phyloP scores from a whole-genome alignment of 2,797 vertebrate species.

The Pseudocheirus occidentalis region DNA sequence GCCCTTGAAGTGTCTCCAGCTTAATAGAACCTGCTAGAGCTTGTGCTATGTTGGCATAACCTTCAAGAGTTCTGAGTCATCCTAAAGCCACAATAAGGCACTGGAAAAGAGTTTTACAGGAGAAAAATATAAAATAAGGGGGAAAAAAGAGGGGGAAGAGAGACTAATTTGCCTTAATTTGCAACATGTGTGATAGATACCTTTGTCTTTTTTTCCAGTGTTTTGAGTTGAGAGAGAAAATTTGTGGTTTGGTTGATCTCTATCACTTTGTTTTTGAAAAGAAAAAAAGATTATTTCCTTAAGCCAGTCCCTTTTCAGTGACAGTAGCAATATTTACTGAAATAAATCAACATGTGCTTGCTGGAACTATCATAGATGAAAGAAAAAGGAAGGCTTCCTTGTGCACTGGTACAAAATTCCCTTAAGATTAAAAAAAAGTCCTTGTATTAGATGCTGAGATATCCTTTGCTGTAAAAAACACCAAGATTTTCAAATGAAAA shows the following conservation, averaged over 20 bases:
- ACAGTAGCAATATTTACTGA: conserved; percentile 24
- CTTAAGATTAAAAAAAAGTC: neutral
- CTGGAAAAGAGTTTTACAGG: neutral
- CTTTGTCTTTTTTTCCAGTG: neutral
- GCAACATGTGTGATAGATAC: neutral
- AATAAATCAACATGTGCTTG: neutral
- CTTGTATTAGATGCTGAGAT: neutral
- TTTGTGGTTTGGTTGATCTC: neutral
- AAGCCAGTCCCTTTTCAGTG: conserved; percentile 9
- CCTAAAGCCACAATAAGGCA: neutral
- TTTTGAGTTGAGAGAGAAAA: neutral
- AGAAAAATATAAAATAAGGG: neutral
- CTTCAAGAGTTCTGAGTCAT: neutral
- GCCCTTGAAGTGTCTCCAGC: neutral
- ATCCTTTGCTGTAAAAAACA: conserved; percentile 37
- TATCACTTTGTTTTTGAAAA: neutral
- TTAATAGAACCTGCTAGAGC: neutral
- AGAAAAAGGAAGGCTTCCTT: conserved; percentile 23
- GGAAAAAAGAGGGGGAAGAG: no score
- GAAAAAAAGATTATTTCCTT: neutral
- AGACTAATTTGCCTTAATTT: conserved; percentile 17
- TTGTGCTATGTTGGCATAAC: neutral
- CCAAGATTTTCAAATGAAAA: neutral
- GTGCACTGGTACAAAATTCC: conserved; percentile 18
- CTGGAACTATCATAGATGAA: conserved; percentile 16